phyloP scores from a whole-genome alignment of 2,888 invertebrate species.

The Panopea generosa region DNA sequence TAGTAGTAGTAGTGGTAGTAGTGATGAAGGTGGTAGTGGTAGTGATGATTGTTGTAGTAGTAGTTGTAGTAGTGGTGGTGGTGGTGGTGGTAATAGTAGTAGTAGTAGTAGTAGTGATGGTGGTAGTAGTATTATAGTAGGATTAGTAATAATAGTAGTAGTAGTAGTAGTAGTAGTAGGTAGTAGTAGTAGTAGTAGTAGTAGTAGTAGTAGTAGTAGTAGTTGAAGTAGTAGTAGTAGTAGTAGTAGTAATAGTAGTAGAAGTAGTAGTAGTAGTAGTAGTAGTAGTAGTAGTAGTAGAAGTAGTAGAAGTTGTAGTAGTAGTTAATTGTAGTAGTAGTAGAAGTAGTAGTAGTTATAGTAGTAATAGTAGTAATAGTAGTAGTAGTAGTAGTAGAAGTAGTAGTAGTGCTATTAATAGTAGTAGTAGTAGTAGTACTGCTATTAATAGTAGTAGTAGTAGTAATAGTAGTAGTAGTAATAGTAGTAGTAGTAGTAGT shows the following conservation, averaged over 20 bases:
- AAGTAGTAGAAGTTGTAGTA: not conserved
- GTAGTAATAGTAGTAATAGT: constrained; percentile 8
- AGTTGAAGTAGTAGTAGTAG: constrained; percentile 19
- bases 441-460: not conserved
- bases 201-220: constrained; percentile 27
- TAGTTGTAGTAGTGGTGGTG: constrained; percentile 21
- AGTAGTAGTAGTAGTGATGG: constrained; percentile 29
- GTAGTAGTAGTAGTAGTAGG: constrained; percentile 31
- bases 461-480: too few relatives aligned
- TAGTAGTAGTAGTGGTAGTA: too few relatives aligned
- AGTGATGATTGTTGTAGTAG: constrained; percentile 5
- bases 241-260: constrained; percentile 19
- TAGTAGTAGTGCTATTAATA: not conserved
- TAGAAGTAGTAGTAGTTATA: constrained; percentile 7
- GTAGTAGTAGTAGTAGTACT: not conserved
- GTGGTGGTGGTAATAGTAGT: constrained; percentile 23
- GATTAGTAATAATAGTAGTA: constrained; percentile 16
- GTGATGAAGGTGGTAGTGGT: not conserved
- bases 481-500: too few relatives aligned
- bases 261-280: constrained; percentile 6
- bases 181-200: constrained; percentile 16
- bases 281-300: constrained; percentile 1
- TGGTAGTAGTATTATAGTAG: constrained; percentile 15
- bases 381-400: constrained; percentile 14
- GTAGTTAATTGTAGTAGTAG: not conserved